Conservation (phyloP, 2,113 vertebrate species). For the Odocoileus virginianus region DNA sequence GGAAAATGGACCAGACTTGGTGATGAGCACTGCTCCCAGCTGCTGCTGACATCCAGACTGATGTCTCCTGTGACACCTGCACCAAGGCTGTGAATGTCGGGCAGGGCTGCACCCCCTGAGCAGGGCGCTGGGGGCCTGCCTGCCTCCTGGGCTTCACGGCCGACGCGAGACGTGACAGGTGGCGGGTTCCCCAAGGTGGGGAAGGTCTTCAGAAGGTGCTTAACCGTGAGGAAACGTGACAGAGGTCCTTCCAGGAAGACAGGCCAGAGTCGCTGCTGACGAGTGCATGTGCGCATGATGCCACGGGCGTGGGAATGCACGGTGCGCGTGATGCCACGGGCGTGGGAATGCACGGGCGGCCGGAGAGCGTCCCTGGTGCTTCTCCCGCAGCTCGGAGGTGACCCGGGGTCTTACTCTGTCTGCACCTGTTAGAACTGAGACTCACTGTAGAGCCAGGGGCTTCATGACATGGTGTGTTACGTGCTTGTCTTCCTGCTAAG, state of each 20-base stretch:
- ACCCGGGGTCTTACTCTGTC: background rate
- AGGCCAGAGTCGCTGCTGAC: rapidly evolving
- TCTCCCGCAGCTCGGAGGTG: too few relatives aligned
- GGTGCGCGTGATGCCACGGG: rapidly evolving
- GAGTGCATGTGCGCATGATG: rapidly evolving
- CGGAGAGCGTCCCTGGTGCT: background rate
- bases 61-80: rapidly evolving
- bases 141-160: background rate
- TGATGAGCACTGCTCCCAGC: background rate
- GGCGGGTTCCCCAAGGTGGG: background rate
- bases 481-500: background rate
- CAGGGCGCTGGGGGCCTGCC: background rate
- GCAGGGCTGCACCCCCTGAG: too few relatives aligned
- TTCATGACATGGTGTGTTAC: rapidly evolving
- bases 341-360: background rate
- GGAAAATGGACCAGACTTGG: background rate
- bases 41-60: background rate
- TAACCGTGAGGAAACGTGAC: background rate
- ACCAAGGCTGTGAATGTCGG: rapidly evolving
- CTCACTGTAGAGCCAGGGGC: background rate
- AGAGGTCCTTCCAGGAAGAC: background rate
- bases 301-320: rapidly evolving
- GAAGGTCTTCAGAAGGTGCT: background rate
- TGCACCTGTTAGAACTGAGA: background rate
- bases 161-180: background rate